These are phyloP conservation scores for Lordiphosa fenestrarum DNA, from an alignment of 2,888 invertebrate genomes.

Conservation along the genomic window DNA sequence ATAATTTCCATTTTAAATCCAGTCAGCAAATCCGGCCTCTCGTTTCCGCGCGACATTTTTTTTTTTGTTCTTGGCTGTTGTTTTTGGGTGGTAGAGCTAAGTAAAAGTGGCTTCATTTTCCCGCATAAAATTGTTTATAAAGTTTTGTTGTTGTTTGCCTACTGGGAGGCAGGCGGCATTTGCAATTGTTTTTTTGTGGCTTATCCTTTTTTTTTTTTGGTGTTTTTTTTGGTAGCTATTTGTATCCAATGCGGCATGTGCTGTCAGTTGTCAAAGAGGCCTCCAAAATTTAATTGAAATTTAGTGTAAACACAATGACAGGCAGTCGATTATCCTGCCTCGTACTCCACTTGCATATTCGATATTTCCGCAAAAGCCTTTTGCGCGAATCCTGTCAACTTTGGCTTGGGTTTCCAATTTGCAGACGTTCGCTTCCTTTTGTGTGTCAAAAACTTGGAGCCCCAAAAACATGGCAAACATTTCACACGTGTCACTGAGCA, in stretches of 20 bases:
- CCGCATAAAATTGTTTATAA: constrained; percentile 64
- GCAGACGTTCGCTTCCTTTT: constrained; percentile 46
- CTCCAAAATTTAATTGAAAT: constrained; percentile 70
- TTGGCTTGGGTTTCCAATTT: constrained; percentile 59
- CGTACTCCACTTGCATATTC: constrained; percentile 1
- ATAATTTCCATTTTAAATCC: constrained; percentile 72
- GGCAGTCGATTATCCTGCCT: constrained; percentile 61
- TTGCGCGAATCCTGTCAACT: constrained; percentile 60
- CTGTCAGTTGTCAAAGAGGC: constrained; percentile 60
- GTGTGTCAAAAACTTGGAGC: constrained; percentile 53
- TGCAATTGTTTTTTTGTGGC: constrained; percentile 46
- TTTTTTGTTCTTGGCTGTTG: constrained; percentile 11
- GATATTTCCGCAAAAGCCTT: constrained; percentile 56
- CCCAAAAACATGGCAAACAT: constrained; percentile 52
- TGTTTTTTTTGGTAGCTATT: constrained; percentile 31
- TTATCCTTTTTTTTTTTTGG: constrained; percentile 4
- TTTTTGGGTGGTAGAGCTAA: constrained; percentile 25
- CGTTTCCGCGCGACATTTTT: constrained; percentile 17
- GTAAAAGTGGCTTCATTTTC: constrained; percentile 68
- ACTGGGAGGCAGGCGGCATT: constrained; percentile 39
- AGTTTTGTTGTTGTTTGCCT: constrained; percentile 50
- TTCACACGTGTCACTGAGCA: constrained; percentile 68
- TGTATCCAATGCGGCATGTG: constrained; percentile 23
- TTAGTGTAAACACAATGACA: constrained; percentile 71
- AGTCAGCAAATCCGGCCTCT: constrained; percentile 65